These are phyloP conservation scores for Schizotus pectinicornis DNA, from an alignment of 2,888 invertebrate genomes.

Conservation along the genomic window DNA sequence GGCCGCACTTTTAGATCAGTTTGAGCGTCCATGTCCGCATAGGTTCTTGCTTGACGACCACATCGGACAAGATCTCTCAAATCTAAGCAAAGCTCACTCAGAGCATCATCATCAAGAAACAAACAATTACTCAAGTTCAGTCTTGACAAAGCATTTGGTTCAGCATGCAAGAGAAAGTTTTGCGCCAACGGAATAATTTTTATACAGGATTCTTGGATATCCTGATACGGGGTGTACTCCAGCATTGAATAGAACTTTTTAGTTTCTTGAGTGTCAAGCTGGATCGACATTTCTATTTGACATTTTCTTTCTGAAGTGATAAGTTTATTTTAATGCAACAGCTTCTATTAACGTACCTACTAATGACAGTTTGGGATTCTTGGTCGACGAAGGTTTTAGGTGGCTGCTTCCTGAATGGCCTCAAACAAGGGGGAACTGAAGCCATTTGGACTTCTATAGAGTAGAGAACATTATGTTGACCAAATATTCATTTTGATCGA, in stretches of 20 bases:
- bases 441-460: no score
- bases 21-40: slow-evolving; percentile 33
- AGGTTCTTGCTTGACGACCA: neutral
- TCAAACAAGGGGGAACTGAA: no score
- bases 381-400: slow-evolving; percentile 21
- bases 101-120: slow-evolving; percentile 26
- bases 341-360: slow-evolving; percentile 34
- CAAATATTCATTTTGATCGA: no score
- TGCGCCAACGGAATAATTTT: slow-evolving; percentile 8
- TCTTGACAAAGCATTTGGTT: neutral
- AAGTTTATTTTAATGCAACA: slow-evolving; percentile 12
- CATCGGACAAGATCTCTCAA: slow-evolving; percentile 1
- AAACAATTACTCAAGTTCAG: slow-evolving; percentile 10
- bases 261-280: slow-evolving; percentile 8
- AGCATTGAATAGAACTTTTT: slow-evolving; percentile 14
- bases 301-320: slow-evolving; percentile 7
- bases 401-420: no score
- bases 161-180: neutral
- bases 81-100: slow-evolving; percentile 23
- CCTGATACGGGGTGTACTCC: slow-evolving; percentile 21
- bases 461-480: no score
- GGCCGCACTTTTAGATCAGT: slow-evolving; percentile 42
- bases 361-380: slow-evolving; percentile 40
- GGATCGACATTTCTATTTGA: neutral
- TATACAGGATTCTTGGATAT: slow-evolving; percentile 7